Evolutionary conservation across 2,797 vertebrate genomes (phyloP), one percentile per base, ranked within the genome.

Genomic region (Sebastes steindachneri): DNA sequence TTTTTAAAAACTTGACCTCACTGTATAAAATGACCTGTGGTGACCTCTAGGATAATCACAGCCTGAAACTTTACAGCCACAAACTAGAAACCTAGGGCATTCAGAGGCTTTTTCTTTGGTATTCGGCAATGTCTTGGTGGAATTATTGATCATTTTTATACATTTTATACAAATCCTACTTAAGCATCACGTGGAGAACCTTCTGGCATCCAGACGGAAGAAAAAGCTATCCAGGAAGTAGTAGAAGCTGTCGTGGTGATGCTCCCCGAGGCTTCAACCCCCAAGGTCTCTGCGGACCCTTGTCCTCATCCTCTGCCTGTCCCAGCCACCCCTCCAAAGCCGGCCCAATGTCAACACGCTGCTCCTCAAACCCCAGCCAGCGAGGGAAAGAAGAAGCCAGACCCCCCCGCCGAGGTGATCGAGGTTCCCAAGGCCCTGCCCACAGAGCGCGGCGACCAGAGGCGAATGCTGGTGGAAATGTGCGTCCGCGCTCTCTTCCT

Each of bases 361-460:
- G 1, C 37, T 68, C 28, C 86, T 77, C 71, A 84, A 76, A 68
- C 83, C 26, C 91, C 69, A 4, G 86, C 4, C 88, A 90, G 78
- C 70, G 97, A 96, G 92, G 96, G 64, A 31, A 97, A 89, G 86
- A 97, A 88, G 92, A 97, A 95, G 77, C 86, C 91, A 0, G 98
- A 98, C 12, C 87, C 92, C 0, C 83, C 88, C 0, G 87, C 86
- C 0, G 97, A 99, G 68, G 86, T 89, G 1, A 79, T 92, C 0
- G 96, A 97, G 62, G 96, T 98, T 29, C 97, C 97, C 3, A 97
- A 95, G 66, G 94, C 95, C 2, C 95, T 99, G 53, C 98, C 98
- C 0, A 31, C 93, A 0, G 97, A 96, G 0, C 92, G 87, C 0
- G 93, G 86, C 17, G 98, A 98, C 29, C 98, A 98, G 94, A 96